Evolutionary conservation across 2,797 vertebrate genomes (phyloP), one percentile per base, ranked within the genome.

Genomic region (Ciconia nigra): DNA sequence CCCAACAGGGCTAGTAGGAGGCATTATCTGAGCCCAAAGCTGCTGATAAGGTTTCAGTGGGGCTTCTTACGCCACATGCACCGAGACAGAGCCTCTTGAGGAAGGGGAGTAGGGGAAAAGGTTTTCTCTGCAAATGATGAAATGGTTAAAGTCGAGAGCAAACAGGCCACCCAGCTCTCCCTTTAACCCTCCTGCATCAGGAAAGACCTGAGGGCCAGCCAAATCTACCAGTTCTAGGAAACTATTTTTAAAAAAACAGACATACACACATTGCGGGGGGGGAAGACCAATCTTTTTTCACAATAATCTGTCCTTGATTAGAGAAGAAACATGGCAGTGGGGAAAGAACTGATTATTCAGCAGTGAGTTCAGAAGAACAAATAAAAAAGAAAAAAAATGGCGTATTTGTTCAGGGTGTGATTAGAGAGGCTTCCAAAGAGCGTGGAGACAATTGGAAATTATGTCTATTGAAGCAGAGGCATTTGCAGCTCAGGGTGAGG

Each of bases 251-350:
- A 81, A 83, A 92, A 87, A 85, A 31, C 65, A 82, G n/a, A 70
- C 58, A 58, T 47, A 58, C 44, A 73, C 55, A 86, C 62, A 65
- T 14, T 58, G 17, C 13, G 15, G 37, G 37, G 6, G 57, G 51
- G 58, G 22, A 58, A 93, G 62, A 93, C 67, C 59, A 80, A 73
- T 39, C 66, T 73, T 87, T 97, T 96, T 98, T 96, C 93, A 96
- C 95, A 96, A 93, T 87, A 97, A 93, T 97, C 94, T 97, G 96
- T 94, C 97, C 97, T 97, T 97, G 96, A 97, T 97, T 97, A 97
- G 87, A 96, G 81, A 54, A 93, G 93, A 93, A 97, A 87, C 81
- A 96, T 84, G 79, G 87, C 89, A 97, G 74, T 47, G 89, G 76
- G 83, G 77, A 88, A 93, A 96, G 81, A 96, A 96, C 65, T 4